These are phyloP conservation scores for Hemistola chrysoprasaria DNA, from an alignment of 2,888 invertebrate species.

Conservation along the genomic window DNA sequence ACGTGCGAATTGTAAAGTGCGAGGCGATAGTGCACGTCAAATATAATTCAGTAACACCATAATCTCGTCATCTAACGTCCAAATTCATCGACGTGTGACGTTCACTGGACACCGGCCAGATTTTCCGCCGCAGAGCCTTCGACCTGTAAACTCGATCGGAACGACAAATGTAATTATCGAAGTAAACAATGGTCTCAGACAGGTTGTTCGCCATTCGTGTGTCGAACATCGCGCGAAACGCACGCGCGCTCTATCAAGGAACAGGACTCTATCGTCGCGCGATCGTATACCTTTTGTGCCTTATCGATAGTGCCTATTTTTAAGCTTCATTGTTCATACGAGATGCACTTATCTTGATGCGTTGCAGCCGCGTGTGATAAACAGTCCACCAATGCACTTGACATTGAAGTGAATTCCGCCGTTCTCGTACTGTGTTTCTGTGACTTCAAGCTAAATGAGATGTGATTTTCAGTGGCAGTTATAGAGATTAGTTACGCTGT, in stretches of 20 bases:
- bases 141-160: slow-evolving; percentile 73
- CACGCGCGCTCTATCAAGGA: slow-evolving; percentile 58
- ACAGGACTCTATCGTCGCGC: slow-evolving; percentile 44
- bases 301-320: slow-evolving; percentile 58
- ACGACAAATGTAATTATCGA: slow-evolving; percentile 75
- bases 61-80: slow-evolving; percentile 1
- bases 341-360: slow-evolving; percentile 58
- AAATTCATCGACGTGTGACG: slow-evolving; percentile 2
- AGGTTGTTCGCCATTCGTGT: slow-evolving; percentile 71
- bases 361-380: slow-evolving; percentile 44
- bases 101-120: slow-evolving; percentile 47
- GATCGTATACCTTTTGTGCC: slow-evolving; percentile 55
- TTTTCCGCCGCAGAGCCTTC: slow-evolving; percentile 72
- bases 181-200: slow-evolving; percentile 68
- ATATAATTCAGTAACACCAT: not conserved
- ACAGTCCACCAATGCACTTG: slow-evolving; percentile 54
- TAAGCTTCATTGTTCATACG: slow-evolving; percentile 44
- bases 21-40: slow-evolving; percentile 1
- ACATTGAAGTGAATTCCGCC: slow-evolving; percentile 45
- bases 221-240: slow-evolving; percentile 63
- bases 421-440: slow-evolving; percentile 34
- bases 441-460: slow-evolving; percentile 39
- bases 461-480: slow-evolving; percentile 57
- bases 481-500: slow-evolving; percentile 48
- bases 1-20: too few relatives aligned